These are phyloP conservation scores for Argynnis bischoffii DNA, from an alignment of 2,888 invertebrate genomes.

Conservation along the genomic window DNA sequence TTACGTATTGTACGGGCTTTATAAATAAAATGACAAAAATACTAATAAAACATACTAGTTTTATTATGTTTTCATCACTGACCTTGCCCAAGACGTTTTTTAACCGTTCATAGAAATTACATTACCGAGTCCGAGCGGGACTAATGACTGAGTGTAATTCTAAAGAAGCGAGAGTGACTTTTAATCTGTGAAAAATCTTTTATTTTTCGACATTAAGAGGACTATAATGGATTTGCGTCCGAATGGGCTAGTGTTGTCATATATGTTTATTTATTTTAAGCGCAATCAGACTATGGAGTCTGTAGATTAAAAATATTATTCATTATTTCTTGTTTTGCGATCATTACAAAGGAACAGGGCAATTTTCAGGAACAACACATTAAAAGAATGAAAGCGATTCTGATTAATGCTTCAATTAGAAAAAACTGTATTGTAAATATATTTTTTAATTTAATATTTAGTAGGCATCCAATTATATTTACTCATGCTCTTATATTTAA, in stretches of 20 bases:
- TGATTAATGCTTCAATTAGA: too few relatives aligned
- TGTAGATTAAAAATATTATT: conserved; percentile 4
- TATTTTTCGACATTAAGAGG: conserved; percentile 21
- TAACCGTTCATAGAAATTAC: conserved; percentile 33
- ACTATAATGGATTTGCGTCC: conserved; percentile 22
- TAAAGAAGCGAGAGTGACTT: conserved; percentile 33
- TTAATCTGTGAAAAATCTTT: conserved; percentile 16
- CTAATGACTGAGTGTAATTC: conserved; percentile 31
- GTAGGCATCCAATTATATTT: too few relatives aligned
- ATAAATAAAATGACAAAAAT: not conserved
- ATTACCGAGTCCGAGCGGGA: conserved; percentile 23
- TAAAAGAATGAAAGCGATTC: too few relatives aligned
- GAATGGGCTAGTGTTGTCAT: not conserved
- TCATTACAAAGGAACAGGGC: not conserved
- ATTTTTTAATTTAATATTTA: too few relatives aligned
- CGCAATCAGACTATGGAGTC: not conserved
- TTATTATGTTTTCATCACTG: conserved; percentile 28
- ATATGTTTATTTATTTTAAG: conserved; percentile 1
- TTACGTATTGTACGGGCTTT: not conserved
- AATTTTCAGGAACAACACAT: too few relatives aligned
- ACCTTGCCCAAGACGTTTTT: conserved; percentile 32
- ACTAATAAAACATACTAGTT: conserved; percentile 1
- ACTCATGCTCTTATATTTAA: too few relatives aligned
- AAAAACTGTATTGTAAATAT: too few relatives aligned
- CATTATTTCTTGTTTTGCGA: not conserved